Evolutionary conservation across 2,113 vertebrate species (phyloP).

Genomic region (Capricornis sumatraensis): DNA sequence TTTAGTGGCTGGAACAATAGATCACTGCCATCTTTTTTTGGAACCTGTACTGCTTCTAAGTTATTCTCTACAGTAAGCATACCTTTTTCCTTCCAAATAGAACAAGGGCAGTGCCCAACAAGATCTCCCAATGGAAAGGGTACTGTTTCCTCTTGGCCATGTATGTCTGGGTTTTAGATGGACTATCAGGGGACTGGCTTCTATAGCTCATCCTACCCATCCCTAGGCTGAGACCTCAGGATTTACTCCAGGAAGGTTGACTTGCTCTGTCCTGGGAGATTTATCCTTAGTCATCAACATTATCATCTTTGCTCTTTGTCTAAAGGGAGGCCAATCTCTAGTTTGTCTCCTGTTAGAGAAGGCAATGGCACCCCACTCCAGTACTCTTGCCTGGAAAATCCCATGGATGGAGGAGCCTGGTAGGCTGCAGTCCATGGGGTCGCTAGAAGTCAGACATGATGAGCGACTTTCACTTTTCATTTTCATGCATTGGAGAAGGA

Average conservation of each 20-base stretch:
- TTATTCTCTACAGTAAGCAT: background rate
- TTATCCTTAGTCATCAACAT: background rate
- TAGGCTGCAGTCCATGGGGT: no score
- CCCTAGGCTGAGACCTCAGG: background rate
- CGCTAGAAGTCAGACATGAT: rapidly evolving
- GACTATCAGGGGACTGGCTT: background rate
- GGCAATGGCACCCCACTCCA: no score
- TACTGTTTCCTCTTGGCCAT: background rate
- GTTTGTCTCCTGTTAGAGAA: background rate
- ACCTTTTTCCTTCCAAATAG: background rate
- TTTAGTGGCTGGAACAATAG: background rate
- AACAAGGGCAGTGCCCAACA: background rate
- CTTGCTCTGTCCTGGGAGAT: background rate
- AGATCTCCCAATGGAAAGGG: background rate
- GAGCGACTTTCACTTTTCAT: no score
- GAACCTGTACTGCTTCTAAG: background rate
- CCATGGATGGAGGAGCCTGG: no score
- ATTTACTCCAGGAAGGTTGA: background rate
- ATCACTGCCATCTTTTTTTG: background rate
- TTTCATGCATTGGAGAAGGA: no score
- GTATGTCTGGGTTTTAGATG: background rate
- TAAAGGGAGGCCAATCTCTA: background rate
- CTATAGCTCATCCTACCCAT: background rate
- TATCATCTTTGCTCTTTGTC: background rate
- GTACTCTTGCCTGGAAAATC: no score